Percentiles rank a stretch among this genome's conserved stretches.
Conservation (phyloP, 2,113 vertebrate genomes). For the Peromyscus maniculatus region DNA sequence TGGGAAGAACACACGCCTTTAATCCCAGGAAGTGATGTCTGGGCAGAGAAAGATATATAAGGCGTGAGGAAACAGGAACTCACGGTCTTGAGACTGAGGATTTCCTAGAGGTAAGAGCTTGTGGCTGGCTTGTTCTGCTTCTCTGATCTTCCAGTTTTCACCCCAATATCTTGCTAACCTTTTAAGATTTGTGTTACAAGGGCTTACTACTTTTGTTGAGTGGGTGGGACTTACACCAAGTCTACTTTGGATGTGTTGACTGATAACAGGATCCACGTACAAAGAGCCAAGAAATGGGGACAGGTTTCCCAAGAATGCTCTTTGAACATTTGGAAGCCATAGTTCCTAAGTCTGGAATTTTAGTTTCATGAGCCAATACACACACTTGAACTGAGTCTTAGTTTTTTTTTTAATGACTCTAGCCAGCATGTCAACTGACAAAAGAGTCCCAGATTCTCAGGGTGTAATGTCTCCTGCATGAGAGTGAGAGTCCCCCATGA, state of each 20-base stretch:
- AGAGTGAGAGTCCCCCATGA: background rate
- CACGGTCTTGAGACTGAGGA: no score
- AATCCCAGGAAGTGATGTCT: no score
- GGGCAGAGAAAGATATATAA: no score
- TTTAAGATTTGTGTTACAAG: no score
- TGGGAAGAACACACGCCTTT: no score
- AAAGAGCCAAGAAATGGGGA: background rate
- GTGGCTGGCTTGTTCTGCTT: no score
- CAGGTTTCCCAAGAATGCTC: background rate
- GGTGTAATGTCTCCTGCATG: background rate
- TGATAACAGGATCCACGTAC: no score
- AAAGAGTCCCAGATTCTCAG: background rate
- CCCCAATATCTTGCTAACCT: no score
- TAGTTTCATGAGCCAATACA: background rate
- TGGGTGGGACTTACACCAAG: background rate
- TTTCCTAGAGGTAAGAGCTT: no score
- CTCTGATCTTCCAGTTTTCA: no score
- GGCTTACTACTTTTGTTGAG: background rate
- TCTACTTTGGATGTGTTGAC: accelerated
- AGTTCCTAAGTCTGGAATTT: background rate
- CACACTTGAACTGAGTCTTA: background rate
- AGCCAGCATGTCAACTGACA: background rate
- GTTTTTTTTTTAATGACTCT: background rate
- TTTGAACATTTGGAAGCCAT: background rate
- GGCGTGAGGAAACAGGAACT: no score